A percentile compares a stretch with the other conserved stretches of the same genome.
Evolutionary conservation across 2,113 vertebrate genomes (phyloP).

Genomic region (Crotophaga sulcirostris): DNA sequence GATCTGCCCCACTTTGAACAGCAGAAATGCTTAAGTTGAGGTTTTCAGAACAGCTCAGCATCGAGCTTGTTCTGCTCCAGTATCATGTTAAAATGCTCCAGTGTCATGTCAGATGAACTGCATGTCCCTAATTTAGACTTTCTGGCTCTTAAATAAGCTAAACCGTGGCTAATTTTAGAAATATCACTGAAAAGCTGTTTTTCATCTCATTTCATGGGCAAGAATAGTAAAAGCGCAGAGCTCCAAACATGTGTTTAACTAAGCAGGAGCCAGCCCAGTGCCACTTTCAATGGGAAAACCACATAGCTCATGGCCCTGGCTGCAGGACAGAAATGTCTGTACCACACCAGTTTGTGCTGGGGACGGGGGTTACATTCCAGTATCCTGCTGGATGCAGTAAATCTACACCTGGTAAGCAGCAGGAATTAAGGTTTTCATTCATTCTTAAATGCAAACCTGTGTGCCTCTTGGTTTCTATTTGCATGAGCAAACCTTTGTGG

Average conservation of each 20-base stretch:
- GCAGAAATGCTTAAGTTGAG: background rate
- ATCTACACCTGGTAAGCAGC: background rate
- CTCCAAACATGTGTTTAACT: background rate
- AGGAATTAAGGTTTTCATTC: background rate
- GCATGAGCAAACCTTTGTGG: slow-evolving; percentile 21
- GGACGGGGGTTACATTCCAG: background rate
- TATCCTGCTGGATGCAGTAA: rapidly evolving
- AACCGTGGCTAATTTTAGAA: background rate
- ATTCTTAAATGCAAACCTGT: background rate
- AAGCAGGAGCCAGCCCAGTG: background rate
- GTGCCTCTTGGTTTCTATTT: background rate
- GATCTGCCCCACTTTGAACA: background rate
- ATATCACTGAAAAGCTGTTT: background rate
- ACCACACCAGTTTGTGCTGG: background rate
- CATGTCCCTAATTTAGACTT: background rate
- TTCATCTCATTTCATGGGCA: background rate
- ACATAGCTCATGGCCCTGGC: background rate
- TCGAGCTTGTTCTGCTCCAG: background rate
- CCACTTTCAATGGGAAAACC: background rate
- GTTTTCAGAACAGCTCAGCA: background rate
- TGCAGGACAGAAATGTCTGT: background rate
- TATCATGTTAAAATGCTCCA: background rate
- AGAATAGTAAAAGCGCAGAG: background rate
- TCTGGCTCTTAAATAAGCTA: slow-evolving; percentile 7
- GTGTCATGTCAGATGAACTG: no score